Evolutionary conservation across 2,797 vertebrate species (phyloP), one percentile per base, ranked within the genome.

Genomic region (Betta splendens): DNA sequence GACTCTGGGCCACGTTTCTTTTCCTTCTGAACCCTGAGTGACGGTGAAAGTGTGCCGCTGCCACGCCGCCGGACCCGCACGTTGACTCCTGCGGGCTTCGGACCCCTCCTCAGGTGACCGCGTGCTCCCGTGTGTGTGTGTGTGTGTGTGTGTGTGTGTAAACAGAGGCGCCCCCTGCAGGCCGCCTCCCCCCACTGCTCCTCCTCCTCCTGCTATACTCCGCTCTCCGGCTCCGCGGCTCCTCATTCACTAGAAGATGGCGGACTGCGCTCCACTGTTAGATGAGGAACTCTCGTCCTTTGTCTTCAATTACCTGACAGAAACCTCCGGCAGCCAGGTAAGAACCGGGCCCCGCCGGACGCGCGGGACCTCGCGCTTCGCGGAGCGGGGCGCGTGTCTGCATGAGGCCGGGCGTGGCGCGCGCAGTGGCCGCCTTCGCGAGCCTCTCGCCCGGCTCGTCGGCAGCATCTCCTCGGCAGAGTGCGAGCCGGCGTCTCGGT

Each of bases 251-350:
- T 94, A 94, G 96, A 98, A 98, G 95, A 98, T 98, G 96, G 96
- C 94, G 95, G 95, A 97, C 93, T 96, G 95, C 93, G 92, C 93
- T 92, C 91, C 94, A 92, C 93, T 98, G 89, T 94, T 97, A 87
- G 96, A 98, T 85, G 96, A 98, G 79, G 96, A 97, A 91, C 95
- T 98, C 89, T 96, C 95, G 90, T 97, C 95, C 73, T 97, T 97
- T 89, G 95, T 98, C 89, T 97, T 97, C 91, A 96, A 90, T 92
- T 98, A 97, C 92, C 92, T 98, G 91, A 93, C 96, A 83, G 96
- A 96, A 92, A 92, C 85, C 85, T 89, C 91, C 79, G 86, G 81
- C 80, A 93, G 94, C 89, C 96, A 96, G 96, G 96, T 98, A 94
- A 89, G 89, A 69, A 1, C 43, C 31, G 3, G 39, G 22, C 29